These are phyloP conservation scores for Papilio polyxenes DNA, from an alignment of 1,140 invertebrate genomes.

Conservation along the genomic window DNA sequence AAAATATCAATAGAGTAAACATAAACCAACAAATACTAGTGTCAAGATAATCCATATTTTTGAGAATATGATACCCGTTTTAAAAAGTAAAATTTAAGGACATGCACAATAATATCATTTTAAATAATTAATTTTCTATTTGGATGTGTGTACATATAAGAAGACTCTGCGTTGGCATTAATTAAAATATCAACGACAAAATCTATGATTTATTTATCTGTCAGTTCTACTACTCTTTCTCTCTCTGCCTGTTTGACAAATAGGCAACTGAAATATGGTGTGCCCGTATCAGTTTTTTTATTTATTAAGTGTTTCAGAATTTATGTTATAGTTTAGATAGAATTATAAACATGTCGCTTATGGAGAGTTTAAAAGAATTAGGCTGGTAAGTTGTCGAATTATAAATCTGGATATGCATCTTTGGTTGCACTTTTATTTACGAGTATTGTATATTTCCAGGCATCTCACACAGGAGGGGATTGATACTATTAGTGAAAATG, in stretches of 20 bases:
- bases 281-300: constrained; percentile 47
- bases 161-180: no score
- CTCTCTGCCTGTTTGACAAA: constrained; percentile 46
- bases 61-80: no score
- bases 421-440: constrained; percentile 42
- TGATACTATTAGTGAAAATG: constrained; percentile 84
- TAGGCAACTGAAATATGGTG: constrained; percentile 50
- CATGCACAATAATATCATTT: not conserved
- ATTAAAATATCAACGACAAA: not conserved
- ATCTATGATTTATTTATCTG: constrained; percentile 19
- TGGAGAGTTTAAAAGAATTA: constrained; percentile 80
- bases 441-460: constrained; percentile 80
- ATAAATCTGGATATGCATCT: not conserved
- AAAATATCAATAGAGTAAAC: constrained; percentile 5
- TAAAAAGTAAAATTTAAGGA: not conserved
- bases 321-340: constrained; percentile 61
- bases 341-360: constrained; percentile 73
- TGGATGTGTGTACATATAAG: no score
- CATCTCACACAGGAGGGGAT: constrained; percentile 85
- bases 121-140: no score
- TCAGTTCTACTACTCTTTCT: not conserved
- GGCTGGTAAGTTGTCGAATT: constrained; percentile 80
- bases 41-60: not conserved
- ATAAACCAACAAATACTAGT: not conserved
- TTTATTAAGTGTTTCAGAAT: constrained; percentile 52